Conservation (phyloP, 2,113 vertebrate species). For the Capricornis sumatraensis region DNA sequence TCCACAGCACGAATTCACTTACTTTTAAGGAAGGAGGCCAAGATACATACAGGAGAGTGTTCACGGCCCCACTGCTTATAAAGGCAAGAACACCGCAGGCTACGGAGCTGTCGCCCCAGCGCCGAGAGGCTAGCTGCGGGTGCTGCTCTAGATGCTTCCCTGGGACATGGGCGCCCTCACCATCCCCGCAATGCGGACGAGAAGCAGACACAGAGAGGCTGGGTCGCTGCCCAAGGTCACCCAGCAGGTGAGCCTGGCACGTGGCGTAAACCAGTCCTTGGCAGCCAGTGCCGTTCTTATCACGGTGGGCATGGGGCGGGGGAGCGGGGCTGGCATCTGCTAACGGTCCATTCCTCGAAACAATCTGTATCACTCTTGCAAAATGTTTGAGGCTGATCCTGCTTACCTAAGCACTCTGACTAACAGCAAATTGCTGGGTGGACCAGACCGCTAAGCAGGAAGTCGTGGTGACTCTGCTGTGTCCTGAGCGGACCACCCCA, state of each 20-base stretch:
- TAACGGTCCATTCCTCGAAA: accelerated
- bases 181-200: accelerated
- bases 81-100: accelerated
- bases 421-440: background rate
- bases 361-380: accelerated
- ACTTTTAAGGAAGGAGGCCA: background rate
- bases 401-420: background rate
- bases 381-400: accelerated
- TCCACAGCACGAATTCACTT: accelerated
- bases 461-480: accelerated
- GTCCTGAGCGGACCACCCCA: accelerated
- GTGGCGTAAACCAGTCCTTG: accelerated
- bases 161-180: accelerated
- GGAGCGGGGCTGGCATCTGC: accelerated
- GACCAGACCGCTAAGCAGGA: accelerated
- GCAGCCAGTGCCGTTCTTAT: accelerated
- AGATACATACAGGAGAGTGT: accelerated
- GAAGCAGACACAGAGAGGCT: background rate
- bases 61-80: accelerated
- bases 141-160: accelerated
- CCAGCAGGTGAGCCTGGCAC: accelerated
- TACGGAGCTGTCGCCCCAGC: accelerated
- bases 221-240: accelerated
- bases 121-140: accelerated
- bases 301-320: accelerated